A percentile compares a stretch with the other conserved stretches of the same genome.
Conservation (phyloP, 53 echinoderm and acorn worm species). For the Holothuria scabra region DNA sequence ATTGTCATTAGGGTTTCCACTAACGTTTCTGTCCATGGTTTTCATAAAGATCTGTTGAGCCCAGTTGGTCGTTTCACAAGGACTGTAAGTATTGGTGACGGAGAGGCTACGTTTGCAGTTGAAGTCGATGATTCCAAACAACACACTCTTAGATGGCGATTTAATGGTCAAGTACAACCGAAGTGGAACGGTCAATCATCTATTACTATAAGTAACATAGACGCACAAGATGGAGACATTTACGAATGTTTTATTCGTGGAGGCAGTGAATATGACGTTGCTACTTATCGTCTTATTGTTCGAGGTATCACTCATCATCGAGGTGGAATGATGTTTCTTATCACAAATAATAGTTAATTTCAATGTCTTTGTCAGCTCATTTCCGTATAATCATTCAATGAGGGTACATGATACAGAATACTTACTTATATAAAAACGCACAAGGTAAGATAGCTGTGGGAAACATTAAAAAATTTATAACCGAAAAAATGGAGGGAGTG, state of each 20-base stretch:
- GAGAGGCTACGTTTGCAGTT: not conserved
- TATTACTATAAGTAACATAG: not conserved
- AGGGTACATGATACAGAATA: no score
- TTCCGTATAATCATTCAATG: no score
- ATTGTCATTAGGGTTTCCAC: no score
- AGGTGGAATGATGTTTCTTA: no score
- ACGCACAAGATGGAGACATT: not conserved
- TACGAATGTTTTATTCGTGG: not conserved
- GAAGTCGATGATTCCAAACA: not conserved
- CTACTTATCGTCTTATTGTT: not conserved
- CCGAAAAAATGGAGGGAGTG: no score
- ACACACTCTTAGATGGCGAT: not conserved
- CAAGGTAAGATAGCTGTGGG: no score
- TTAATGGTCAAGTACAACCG: not conserved
- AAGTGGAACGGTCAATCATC: conserved; percentile 5
- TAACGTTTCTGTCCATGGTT: not conserved
- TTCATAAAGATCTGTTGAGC: not conserved
- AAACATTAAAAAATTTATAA: no score
- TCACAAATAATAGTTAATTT: no score
- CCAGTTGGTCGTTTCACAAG: not conserved
- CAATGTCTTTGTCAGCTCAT: no score
- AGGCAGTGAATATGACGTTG: not conserved
- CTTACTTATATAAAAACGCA: no score
- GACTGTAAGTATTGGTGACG: not conserved
- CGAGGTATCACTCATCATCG: no score